Conservation (phyloP, 2,888 invertebrate species). For the Stenurella melanura region DNA sequence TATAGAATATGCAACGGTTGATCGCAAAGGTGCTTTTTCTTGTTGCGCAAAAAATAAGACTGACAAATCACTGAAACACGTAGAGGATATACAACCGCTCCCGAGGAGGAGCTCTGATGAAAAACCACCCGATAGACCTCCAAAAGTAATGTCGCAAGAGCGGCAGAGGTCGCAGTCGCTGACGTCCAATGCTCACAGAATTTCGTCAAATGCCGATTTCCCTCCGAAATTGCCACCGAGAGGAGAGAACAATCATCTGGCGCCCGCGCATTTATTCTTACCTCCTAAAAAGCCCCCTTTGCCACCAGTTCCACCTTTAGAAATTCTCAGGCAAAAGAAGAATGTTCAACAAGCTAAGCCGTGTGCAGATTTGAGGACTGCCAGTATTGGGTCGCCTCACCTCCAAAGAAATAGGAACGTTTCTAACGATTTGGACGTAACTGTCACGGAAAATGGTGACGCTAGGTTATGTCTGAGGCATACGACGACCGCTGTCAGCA, state of each 20-base stretch:
- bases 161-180: constrained; percentile 78
- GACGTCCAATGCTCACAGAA: constrained; percentile 55
- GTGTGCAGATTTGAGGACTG: constrained; percentile 75
- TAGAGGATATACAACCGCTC: constrained; percentile 77
- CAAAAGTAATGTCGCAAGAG: constrained; percentile 77
- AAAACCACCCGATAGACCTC: constrained; percentile 82
- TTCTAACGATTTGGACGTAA: constrained; percentile 77
- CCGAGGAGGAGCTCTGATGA: constrained; percentile 77
- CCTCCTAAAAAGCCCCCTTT: constrained; percentile 85
- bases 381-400: constrained; percentile 80
- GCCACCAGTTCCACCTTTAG: constrained; percentile 81
- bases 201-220: constrained; percentile 30
- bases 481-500: constrained; percentile 70
- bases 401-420: constrained; percentile 78
- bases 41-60: constrained; percentile 80
- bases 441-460: constrained; percentile 51
- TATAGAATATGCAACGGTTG: constrained; percentile 84
- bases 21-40: constrained; percentile 82
- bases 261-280: constrained; percentile 75
- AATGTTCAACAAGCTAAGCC: constrained; percentile 67
- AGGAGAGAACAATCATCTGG: constrained; percentile 71
- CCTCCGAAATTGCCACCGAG: constrained; percentile 76
- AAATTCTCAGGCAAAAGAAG: constrained; percentile 77
- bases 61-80: constrained; percentile 72
- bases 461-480: constrained; percentile 53